These are phyloP conservation scores for Charanyca ferruginea DNA, from an alignment of 2,888 invertebrate species.

Conservation along the genomic window DNA sequence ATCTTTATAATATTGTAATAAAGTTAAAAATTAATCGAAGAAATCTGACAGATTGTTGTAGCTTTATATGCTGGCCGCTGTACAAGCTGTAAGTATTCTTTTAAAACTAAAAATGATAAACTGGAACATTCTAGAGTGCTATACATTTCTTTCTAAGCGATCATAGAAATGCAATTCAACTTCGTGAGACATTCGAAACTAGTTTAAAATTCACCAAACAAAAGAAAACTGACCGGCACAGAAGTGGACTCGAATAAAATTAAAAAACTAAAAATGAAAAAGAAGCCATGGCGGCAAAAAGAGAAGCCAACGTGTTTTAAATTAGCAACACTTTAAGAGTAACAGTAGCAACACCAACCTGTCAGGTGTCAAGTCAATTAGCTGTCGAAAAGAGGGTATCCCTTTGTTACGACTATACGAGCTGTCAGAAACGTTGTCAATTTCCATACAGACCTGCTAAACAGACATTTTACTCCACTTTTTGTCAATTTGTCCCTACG, in stretches of 20 bases:
- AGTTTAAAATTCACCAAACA: slow-evolving; percentile 52
- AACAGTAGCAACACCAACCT: slow-evolving; percentile 10
- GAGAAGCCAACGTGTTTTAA: background rate
- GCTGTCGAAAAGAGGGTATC: slow-evolving; percentile 9
- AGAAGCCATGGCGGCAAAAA: background rate
- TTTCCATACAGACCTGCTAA: background rate
- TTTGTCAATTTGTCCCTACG: background rate
- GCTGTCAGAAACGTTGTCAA: slow-evolving; percentile 18
- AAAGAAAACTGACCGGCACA: slow-evolving; percentile 17
- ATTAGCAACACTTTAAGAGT: background rate
- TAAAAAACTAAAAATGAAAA: slow-evolving; percentile 4
- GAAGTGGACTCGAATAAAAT: background rate
- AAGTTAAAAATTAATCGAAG: too few relatives aligned
- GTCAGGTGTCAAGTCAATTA: slow-evolving; percentile 38
- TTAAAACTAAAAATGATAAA: background rate
- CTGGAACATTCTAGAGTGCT: slow-evolving; percentile 8
- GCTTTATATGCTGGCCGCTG: too few relatives aligned
- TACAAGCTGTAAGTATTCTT: background rate
- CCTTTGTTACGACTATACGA: slow-evolving; percentile 13
- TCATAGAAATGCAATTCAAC: slow-evolving; percentile 33
- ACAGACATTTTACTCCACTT: background rate
- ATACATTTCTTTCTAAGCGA: slow-evolving; percentile 17
- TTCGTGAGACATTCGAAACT: slow-evolving; percentile 23
- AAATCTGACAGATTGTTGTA: too few relatives aligned
- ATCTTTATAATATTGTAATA: too few relatives aligned